Percentiles rank a stretch among this genome's conserved stretches.
phyloP scores from a whole-genome alignment of 2,113 vertebrate genomes.

The Bos indicus region DNA sequence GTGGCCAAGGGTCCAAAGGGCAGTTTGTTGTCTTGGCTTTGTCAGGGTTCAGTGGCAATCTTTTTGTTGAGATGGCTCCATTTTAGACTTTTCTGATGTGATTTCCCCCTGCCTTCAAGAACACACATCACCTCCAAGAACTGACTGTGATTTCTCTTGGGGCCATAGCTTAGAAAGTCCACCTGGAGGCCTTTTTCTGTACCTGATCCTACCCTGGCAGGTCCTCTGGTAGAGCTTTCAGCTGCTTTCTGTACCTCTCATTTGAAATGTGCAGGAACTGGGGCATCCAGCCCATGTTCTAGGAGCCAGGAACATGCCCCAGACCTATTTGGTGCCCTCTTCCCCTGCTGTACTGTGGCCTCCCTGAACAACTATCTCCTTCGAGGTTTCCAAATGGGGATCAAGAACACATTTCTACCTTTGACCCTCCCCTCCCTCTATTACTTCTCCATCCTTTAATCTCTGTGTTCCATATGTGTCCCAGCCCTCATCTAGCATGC shows the following conservation, averaged over 20 bases:
- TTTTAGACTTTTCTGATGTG: neutral
- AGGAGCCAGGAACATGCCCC: neutral
- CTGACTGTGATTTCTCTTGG: neutral
- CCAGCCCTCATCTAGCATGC: neutral
- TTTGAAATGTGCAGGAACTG: neutral
- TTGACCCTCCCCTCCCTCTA: neutral
- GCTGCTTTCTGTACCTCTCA: neutral
- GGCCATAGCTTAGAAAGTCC: neutral
- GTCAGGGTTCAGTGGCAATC: neutral
- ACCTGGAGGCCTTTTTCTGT: neutral
- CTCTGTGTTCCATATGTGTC: neutral
- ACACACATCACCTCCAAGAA: neutral
- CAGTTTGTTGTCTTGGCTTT: neutral
- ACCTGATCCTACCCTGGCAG: neutral
- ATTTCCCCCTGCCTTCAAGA: neutral
- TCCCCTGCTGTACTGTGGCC: neutral
- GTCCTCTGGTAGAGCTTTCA: neutral
- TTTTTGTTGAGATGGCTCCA: neutral
- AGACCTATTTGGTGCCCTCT: neutral
- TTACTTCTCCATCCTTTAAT: neutral
- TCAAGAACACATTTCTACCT: neutral
- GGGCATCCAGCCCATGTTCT: too few species aligned
- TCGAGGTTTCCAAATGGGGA: neutral
- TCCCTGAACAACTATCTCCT: neutral
- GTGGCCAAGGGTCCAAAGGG: neutral